A percentile compares a stretch with the other conserved stretches of the same genome.
These are phyloP conservation scores for Magallana gigas DNA, from an alignment of 1,140 invertebrate species.

Conservation along the genomic window DNA sequence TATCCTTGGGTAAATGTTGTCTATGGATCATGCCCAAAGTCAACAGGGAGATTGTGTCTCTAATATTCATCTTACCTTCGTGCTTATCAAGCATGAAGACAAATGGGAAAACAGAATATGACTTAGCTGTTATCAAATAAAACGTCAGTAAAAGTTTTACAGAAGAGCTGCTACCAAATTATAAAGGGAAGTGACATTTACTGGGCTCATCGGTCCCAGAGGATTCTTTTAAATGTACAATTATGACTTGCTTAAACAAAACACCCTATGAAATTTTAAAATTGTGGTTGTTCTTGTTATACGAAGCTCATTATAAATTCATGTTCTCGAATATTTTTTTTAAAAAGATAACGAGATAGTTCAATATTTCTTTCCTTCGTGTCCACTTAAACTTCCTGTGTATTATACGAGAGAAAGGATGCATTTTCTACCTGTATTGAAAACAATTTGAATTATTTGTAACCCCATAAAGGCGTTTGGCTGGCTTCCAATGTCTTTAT, in stretches of 20 bases:
- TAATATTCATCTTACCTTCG: slow-evolving; percentile 33
- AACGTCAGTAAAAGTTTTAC: slow-evolving; percentile 21
- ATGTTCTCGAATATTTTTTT: not conserved
- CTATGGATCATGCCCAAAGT: slow-evolving; percentile 29
- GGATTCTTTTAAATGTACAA: not conserved
- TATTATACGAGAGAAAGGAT: not conserved
- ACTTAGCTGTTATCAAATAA: slow-evolving; percentile 36
- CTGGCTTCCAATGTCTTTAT: slow-evolving; percentile 1
- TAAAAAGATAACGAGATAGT: not conserved
- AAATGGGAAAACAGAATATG: slow-evolving; percentile 35
- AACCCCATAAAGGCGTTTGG: not conserved
- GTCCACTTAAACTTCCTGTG: not conserved
- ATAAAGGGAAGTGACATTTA: slow-evolving; percentile 25
- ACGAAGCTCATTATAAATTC: slow-evolving; percentile 8
- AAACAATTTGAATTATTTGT: slow-evolving; percentile 33
- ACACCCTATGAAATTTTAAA: not conserved
- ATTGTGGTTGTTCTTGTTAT: not conserved
- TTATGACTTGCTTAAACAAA: not conserved
- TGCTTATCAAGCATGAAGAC: slow-evolving; percentile 27
- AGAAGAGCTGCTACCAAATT: slow-evolving; percentile 6
- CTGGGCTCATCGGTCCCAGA: not conserved
- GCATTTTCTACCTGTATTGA: slow-evolving; percentile 12
- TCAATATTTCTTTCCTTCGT: slow-evolving; percentile 28
- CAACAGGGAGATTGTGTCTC: slow-evolving; percentile 30
- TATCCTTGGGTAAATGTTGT: slow-evolving; percentile 31